Conservation (phyloP, 2,797 vertebrate species). For the Alcedo quadribrachys region DNA sequence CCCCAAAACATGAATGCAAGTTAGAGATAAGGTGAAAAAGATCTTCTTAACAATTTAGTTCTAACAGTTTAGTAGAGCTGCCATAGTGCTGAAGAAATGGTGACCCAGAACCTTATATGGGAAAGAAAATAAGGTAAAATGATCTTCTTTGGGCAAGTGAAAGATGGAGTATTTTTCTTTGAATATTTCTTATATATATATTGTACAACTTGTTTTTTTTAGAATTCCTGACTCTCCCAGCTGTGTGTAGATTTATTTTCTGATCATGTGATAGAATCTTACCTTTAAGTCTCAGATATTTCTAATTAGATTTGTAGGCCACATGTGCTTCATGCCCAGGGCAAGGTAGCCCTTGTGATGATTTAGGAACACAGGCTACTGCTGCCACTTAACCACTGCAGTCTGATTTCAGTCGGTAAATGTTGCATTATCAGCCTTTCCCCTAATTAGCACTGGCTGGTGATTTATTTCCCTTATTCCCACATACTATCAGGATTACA, state of each 20-base stretch:
- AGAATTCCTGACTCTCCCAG: neutral
- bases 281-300: neutral
- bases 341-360: neutral
- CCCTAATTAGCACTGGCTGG: neutral
- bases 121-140: neutral
- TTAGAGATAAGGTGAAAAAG: neutral
- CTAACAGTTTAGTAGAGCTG: neutral
- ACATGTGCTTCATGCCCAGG: neutral
- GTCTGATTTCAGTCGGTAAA: neutral
- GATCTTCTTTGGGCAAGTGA: neutral
- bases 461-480: neutral
- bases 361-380: neutral
- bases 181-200: neutral
- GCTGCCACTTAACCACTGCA: neutral
- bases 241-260: neutral
- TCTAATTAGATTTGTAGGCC: neutral
- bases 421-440: neutral
- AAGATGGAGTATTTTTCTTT: neutral
- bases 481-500: neutral
- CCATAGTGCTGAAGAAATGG: neutral
- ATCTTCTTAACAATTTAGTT: neutral
- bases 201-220: neutral
- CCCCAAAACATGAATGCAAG: neutral
- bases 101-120: neutral
- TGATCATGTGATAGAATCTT: neutral